These are phyloP conservation scores for Pelecanoides urinatrix DNA, from an alignment of 2,113 vertebrate genomes.

Conservation along the genomic window DNA sequence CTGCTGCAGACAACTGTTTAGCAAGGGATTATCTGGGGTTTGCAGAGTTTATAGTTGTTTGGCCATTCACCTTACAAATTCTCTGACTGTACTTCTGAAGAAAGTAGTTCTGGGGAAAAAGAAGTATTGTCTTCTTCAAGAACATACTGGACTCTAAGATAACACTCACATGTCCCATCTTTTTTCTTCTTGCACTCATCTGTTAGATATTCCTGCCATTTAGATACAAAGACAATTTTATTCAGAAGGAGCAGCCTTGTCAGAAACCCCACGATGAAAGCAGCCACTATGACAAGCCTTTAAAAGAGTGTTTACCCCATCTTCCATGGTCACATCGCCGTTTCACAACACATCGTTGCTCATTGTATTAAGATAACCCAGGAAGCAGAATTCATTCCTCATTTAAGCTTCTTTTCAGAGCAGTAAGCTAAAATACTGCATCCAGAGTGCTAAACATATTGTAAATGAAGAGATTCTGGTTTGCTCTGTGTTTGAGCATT, in stretches of 20 bases:
- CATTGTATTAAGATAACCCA: not conserved
- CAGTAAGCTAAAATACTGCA: not conserved
- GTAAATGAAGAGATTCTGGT: not conserved
- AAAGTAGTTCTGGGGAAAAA: not conserved
- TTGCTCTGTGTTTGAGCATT: not conserved
- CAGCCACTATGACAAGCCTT: not conserved
- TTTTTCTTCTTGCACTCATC: not conserved
- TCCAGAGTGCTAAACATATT: not conserved
- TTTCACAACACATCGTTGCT: not conserved
- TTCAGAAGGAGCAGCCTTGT: not conserved
- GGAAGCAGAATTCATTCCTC: not conserved
- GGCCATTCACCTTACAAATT: not conserved
- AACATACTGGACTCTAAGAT: not conserved
- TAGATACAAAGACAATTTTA: not conserved
- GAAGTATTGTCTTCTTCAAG: not conserved
- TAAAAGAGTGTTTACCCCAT: not conserved
- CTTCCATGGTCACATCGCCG: not conserved
- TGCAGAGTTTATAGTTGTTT: not conserved
- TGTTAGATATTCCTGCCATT: not conserved
- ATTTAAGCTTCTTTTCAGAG: not conserved
- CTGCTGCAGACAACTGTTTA: not conserved
- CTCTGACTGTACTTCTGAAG: not conserved
- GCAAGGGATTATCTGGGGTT: not conserved
- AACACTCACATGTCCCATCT: accelerated
- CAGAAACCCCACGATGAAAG: not conserved